Evolutionary conservation across 2,888 invertebrate genomes (phyloP).

Genomic region (Pterostichus niger): DNA sequence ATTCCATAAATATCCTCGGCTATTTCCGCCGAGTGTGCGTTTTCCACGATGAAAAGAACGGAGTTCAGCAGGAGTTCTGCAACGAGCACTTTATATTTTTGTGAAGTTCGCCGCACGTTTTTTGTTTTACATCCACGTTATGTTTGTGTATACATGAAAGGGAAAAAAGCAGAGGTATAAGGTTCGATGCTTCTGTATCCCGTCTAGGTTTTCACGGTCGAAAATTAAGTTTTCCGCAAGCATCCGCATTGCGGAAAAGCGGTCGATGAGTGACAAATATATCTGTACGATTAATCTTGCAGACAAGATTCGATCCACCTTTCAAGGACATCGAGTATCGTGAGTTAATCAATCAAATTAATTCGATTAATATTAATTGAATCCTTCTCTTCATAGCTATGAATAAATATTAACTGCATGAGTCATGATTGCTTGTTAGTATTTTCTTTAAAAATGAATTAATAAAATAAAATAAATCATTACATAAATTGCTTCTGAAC

Average conservation of each 20-base stretch:
- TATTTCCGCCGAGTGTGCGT: slow-evolving; percentile 39
- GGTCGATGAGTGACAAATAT: slow-evolving; percentile 60
- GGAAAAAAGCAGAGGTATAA: neutral
- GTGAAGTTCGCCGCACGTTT: neutral
- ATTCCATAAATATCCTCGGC: slow-evolving; percentile 51
- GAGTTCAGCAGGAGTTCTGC: neutral
- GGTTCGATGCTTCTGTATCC: slow-evolving; percentile 1
- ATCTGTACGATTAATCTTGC: slow-evolving; percentile 48
- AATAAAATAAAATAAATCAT: slow-evolving; percentile 3
- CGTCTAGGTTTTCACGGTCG: slow-evolving; percentile 8
- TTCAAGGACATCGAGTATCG: slow-evolving; percentile 13
- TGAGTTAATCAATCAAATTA: slow-evolving; percentile 31
- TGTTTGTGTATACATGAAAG: slow-evolving; percentile 20
- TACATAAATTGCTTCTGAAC: slow-evolving; percentile 11
- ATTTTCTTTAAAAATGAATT: slow-evolving; percentile 7
- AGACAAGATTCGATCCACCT: neutral
- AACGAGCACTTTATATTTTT: neutral
- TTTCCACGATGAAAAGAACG: neutral
- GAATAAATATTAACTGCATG: neutral
- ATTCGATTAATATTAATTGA: slow-evolving; percentile 29
- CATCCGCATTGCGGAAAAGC: slow-evolving; percentile 54
- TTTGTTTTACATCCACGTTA: slow-evolving; percentile 23
- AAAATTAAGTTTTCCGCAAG: slow-evolving; percentile 51
- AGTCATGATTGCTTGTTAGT: neutral
- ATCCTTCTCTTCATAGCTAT: neutral